Evolutionary conservation across 2,113 vertebrate genomes (phyloP), one percentile per base, ranked within the genome.

Genomic region (Dipodomys spectabilis): DNA sequence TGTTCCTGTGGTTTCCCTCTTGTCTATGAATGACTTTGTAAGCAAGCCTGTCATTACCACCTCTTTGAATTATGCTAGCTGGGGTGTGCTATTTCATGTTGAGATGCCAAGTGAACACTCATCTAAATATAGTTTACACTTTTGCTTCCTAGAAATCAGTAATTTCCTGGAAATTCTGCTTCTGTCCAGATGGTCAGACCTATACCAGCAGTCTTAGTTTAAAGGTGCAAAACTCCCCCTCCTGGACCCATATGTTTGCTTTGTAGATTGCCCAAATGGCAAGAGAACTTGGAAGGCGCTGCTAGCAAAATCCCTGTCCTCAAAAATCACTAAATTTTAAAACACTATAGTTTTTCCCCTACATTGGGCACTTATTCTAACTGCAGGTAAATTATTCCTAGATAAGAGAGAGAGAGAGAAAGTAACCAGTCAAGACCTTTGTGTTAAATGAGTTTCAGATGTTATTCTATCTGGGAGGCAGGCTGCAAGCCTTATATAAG

Each of bases 391-490:
- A 86, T 80, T 82, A 83, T 72, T 64, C 72, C 62, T 45, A 44
- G 72, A 94, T 86, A 57, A 85, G 90, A 88, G 81, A 75, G 35
- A 86, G 35, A 86, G 73, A 90, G 73, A 78, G 35, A 82, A 69
- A 91, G 16, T 88, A 95, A 84, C 86, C 92, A 86, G 49, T 74
- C 84, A 91, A 82, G 83, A 62, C 23, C 53, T 64, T 83, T 82
- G 62, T 73, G 77, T 64, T 75, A 73, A 94, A 74, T 65, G 75
- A 75, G 53, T 89, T 74, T 91, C 80, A 88, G 86, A 79, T 92
- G 67, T 92, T 94, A 16, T 93, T 71, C 71, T 77, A 72, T 89
- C 94, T 92, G 71, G 74, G 60, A 60, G 8, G 28, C 13, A 69
- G 89, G 45, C 86, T 57, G 45, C 78, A 94, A 89, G 85, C n/a